phyloP scores from a whole-genome alignment of 2,113 vertebrate genomes.

The Nansenia antarctica region DNA sequence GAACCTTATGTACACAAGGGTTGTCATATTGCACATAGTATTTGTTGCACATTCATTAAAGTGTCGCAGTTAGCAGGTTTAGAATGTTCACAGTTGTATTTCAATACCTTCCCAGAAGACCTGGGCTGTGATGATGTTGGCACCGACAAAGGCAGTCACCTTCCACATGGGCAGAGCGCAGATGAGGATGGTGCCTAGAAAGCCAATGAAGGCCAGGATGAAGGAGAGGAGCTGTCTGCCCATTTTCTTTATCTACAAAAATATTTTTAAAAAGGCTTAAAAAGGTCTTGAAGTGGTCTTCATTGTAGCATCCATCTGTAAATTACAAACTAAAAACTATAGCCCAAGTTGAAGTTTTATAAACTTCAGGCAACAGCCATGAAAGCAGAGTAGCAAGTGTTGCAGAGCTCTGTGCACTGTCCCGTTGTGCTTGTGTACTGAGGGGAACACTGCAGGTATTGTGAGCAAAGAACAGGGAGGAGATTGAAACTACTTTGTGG shows the following conservation, averaged over 20 bases:
- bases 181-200: slow-evolving; percentile 82
- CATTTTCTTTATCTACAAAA: no score
- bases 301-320: background rate
- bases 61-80: no score
- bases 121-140: slow-evolving; percentile 87
- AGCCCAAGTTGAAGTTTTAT: background rate
- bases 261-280: no score
- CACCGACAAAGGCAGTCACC: slow-evolving; percentile 85
- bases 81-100: no score
- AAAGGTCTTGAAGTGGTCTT: no score
- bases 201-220: slow-evolving; percentile 80
- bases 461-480: slow-evolving; percentile 55
- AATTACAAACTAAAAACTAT: background rate
- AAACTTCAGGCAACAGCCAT: background rate
- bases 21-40: no score
- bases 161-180: slow-evolving; percentile 90
- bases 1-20: no score
- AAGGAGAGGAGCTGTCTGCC: slow-evolving; percentile 81
- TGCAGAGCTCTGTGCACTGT: background rate
- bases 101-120: slow-evolving; percentile 84
- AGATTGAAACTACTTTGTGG: slow-evolving; percentile 39
- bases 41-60: no score
- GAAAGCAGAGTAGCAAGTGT: background rate
- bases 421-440: background rate
- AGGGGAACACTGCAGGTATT: slow-evolving; percentile 24